Evolutionary conservation across 2,797 vertebrate genomes (phyloP), one percentile per base, ranked within the genome.

Genomic region (Crenichthys baileyi): DNA sequence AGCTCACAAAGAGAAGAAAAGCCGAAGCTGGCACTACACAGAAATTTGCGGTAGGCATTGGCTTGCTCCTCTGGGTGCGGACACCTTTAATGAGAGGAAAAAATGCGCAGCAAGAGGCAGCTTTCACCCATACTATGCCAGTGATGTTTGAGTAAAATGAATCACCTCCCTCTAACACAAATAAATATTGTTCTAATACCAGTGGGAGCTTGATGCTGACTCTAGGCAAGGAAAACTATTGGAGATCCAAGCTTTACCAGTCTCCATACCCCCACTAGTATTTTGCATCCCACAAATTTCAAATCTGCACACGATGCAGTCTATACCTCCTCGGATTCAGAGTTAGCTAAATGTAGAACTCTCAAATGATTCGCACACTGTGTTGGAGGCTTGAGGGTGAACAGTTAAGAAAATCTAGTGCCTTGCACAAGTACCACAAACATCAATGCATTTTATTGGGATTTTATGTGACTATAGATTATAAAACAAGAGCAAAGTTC

Each of bases 11-110:
- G 81, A 90, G 76, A 87, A 81, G 83, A 85, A 84, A 92, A 90
- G 86, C 83, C 78, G 87, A 83, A 87, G 87, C 89, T 90, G 88
- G 92, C 89, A 84, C 80, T 73, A 85, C 76, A 87, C 86, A 83
- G 84, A 90, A 88, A 88, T 90, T 85, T 86, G 91, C 85, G 88
- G 87, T 82, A 85, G 84, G 88, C 88, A 79, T 26, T 41, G 82
- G 84, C 87, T 89, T 71, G 82, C 81, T 92, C 91, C 86, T 90
- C 83, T 89, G 87, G 91, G 91, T 89, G 86, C 81, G 84, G 92
- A 93, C 85, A 85, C 85, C 87, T 95, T 94, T 94, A 94, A 94
- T 92, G 90, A 94, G 92, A 92, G 91, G 89, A 85, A 91, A 91
- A 89, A 91, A 92, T 90, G 91, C 18, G 73, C 88, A 89, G 90